Conservation (phyloP, 1,140 invertebrate genomes). For the Leptoteleia sp. region DNA sequence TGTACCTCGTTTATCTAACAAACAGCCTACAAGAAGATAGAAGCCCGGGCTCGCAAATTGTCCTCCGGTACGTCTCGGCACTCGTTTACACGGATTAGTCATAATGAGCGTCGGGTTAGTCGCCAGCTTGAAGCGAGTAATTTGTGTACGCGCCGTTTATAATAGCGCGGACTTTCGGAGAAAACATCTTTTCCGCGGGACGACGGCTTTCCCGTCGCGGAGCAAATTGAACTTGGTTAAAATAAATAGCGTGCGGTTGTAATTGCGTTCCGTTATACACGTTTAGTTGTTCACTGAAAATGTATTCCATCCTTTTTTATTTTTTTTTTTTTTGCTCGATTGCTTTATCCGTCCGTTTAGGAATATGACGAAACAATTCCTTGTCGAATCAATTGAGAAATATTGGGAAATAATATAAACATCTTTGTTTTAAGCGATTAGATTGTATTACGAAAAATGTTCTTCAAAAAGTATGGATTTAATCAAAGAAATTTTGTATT, state of each 20-base stretch:
- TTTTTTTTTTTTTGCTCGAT: no score
- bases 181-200: slow-evolving; percentile 42
- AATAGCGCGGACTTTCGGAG: slow-evolving; percentile 43
- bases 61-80: slow-evolving; percentile 37
- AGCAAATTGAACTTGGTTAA: slow-evolving; percentile 37
- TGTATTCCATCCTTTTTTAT: background rate
- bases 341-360: no score
- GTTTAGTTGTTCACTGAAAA: slow-evolving; percentile 25
- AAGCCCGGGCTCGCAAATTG: slow-evolving; percentile 32
- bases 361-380: no score
- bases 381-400: no score
- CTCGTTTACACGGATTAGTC: slow-evolving; percentile 59
- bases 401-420: no score
- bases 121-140: slow-evolving; percentile 36
- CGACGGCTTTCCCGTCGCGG: slow-evolving; percentile 36
- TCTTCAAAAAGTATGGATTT: no score
- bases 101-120: slow-evolving; percentile 39
- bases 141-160: slow-evolving; percentile 45
- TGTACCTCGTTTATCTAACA: slow-evolving; percentile 51
- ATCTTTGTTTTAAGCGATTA: no score
- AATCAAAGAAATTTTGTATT: no score
- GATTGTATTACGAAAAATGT: no score
- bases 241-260: slow-evolving; percentile 32
- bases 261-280: slow-evolving; percentile 29
- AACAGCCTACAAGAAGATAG: slow-evolving; percentile 47